These are phyloP conservation scores for Trichogramma dendrolimi DNA, from an alignment of 2,888 invertebrate genomes.

Conservation along the genomic window DNA sequence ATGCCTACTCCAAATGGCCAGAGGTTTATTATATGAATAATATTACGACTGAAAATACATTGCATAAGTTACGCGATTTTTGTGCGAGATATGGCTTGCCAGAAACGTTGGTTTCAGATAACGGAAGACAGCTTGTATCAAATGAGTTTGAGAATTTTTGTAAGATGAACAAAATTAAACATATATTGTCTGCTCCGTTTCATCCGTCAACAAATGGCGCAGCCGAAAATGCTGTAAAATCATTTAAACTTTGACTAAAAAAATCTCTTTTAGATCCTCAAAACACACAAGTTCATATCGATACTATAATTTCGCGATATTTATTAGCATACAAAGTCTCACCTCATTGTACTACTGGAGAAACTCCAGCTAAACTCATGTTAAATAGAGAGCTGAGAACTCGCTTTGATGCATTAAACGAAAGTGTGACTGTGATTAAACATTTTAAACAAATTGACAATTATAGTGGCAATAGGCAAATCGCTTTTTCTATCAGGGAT, in stretches of 20 bases:
- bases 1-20: constrained; percentile 30
- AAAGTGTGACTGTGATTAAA: background rate
- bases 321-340: no score
- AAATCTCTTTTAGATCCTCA: constrained; percentile 33
- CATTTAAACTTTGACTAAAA: background rate
- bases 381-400: constrained; percentile 12
- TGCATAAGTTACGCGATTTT: constrained; percentile 21
- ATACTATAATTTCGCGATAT: no score
- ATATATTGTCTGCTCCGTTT: background rate
- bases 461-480: background rate
- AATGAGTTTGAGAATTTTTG: background rate
- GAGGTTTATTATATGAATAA: constrained; percentile 29
- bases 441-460: background rate
- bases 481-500: background rate
- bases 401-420: background rate
- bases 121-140: background rate
- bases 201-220: background rate
- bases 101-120: constrained; percentile 2
- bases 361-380: constrained; percentile 23
- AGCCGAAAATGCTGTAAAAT: background rate
- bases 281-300: no score
- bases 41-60: constrained; percentile 19
- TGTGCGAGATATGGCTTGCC: constrained; percentile 29
- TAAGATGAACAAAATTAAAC: background rate
- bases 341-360: constrained; percentile 15